Base-by-base conservation (phyloP, 2,888 invertebrate genomes). In the Epinotia bilunana region DNA sequence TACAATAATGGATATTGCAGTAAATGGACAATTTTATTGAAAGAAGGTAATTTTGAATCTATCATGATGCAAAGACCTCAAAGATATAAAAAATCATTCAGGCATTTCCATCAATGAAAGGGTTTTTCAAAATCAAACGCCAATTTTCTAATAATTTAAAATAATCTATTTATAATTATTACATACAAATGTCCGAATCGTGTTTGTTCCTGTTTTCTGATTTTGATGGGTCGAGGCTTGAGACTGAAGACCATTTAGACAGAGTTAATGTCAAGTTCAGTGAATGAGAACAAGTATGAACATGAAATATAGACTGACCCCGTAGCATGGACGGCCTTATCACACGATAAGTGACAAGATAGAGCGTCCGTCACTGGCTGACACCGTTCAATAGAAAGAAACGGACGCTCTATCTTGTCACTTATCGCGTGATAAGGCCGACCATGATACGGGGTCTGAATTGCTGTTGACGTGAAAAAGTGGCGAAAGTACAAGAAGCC, bases 131-230 rank as follows among this genome's bases (percentile, higher is more conserved):
- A 49, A n/a, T 12, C 16, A 64, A 43, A 74, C 33, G 60, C 58
- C 57, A 58, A 74, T 69, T 46, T 63, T 57, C 61, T 46, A 73
- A 62, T 3, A 43, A 62, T 57, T 65, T 23, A 18, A 65, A 60
- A 65, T 20, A 33, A 55, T 5, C 23, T 1, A 60, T 12, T 69
- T 16, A 63, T 63, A 63, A 12, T 12, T 72, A 60, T 67, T 65
- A 67, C 72, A 73, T 67, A 65, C 65, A 72, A 72, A 46, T 18
- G 43, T 53, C 72, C 57, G 12, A 72, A 72, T 70, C 64, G 74
- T 74, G 46, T 39, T 69, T 58, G 58, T 70, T 70, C 69, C 73
- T 60, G 67, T 70, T 69, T 60, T 69, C 68, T 69, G 74, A 57
- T 70, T 70, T 74, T 46, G 63, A 64, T 69, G 69, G 69, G 60